phyloP scores from a whole-genome alignment of 2,888 invertebrate species.

The Ptycholaimellus sp. region DNA sequence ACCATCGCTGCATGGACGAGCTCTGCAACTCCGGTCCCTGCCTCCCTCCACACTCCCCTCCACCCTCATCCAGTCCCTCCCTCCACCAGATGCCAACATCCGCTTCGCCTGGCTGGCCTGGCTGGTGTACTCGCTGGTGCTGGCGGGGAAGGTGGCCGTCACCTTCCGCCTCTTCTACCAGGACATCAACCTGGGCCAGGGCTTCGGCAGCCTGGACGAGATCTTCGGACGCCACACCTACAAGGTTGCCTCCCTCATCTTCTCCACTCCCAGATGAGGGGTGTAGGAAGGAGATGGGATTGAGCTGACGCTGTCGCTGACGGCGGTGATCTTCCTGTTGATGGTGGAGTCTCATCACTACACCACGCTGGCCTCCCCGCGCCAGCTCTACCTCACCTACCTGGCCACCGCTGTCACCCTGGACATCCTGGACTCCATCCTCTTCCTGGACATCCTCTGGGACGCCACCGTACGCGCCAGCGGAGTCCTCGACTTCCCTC shows the following conservation, averaged over 20 bases:
- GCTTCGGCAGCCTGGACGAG: constrained; percentile 20
- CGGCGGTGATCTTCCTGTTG: constrained; percentile 34
- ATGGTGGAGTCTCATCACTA: constrained; percentile 36
- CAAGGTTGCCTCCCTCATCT: too few species aligned
- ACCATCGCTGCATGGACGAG: constrained; percentile 14
- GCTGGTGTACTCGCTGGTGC: constrained; percentile 32
- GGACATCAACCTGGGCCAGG: too few species aligned
- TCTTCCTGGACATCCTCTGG: constrained; percentile 33
- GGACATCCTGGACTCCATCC: constrained; percentile 37
- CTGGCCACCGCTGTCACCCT: constrained; percentile 34
- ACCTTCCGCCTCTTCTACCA: constrained; percentile 30
- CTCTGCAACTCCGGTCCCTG: constrained; percentile 15
- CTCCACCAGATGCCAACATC: constrained; percentile 16
- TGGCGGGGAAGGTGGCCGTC: constrained; percentile 32
- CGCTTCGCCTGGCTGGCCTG: constrained; percentile 32
- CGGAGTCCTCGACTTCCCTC: constrained; percentile 11
- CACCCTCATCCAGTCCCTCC: neutral
- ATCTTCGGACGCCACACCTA: constrained; percentile 33
- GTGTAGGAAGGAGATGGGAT: too few species aligned
- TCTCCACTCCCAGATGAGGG: too few species aligned
- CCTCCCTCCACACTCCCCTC: constrained; percentile 7
- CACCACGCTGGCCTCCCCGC: constrained; percentile 29
- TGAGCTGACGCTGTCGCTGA: constrained; percentile 26
- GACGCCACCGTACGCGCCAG: constrained; percentile 11
- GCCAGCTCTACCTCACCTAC: constrained; percentile 32